These are phyloP conservation scores for Ectemnius continuus DNA, from an alignment of 2,888 invertebrate genomes.

Conservation along the genomic window DNA sequence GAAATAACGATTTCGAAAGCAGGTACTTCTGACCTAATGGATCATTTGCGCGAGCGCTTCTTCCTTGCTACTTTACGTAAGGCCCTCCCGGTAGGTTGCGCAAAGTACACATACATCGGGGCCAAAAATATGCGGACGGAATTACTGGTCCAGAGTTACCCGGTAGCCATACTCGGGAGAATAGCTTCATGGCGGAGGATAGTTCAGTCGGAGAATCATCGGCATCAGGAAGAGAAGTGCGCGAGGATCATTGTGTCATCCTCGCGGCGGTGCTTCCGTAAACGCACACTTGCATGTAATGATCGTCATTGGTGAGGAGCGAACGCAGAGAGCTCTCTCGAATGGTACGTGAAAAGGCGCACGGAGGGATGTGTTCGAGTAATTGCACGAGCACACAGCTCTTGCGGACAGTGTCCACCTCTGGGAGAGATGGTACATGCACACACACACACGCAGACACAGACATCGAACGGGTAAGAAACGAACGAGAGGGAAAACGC, in stretches of 20 bases:
- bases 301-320: constrained; percentile 22
- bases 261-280: constrained; percentile 61
- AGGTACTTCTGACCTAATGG: neutral
- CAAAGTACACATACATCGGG: neutral
- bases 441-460: neutral
- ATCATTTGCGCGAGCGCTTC: constrained; percentile 11
- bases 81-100: constrained; percentile 2
- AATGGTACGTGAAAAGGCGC: neutral
- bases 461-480: constrained; percentile 27
- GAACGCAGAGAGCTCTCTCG: constrained; percentile 3
- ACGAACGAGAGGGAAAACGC: constrained; percentile 73
- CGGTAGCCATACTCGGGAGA: constrained; percentile 15
- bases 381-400: neutral
- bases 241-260: constrained; percentile 61
- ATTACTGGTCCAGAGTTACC: constrained; percentile 14
- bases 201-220: neutral
- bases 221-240: constrained; percentile 70
- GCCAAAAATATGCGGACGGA: constrained; percentile 2
- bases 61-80: constrained; percentile 32
- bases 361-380: neutral
- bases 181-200: neutral
- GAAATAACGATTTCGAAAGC: neutral
- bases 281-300: constrained; percentile 62
- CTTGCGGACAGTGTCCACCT: constrained; percentile 4
- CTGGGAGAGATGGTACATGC: neutral